Evolutionary conservation across 2,888 invertebrate species (phyloP).

Genomic region (Acrocera orbiculus): DNA sequence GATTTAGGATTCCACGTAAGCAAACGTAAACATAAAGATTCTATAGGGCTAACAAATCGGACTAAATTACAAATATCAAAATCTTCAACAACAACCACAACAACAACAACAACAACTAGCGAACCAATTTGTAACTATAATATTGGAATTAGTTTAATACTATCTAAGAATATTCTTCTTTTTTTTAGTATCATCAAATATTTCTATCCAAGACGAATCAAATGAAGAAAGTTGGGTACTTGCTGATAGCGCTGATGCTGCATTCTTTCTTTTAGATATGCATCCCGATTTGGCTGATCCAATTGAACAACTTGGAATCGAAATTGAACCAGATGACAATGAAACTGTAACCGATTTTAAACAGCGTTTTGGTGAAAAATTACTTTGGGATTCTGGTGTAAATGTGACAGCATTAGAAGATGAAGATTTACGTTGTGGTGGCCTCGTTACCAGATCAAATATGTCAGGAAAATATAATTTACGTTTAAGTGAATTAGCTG

Average conservation of each 20-base stretch:
- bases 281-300: constrained; percentile 59
- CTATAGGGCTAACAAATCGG: too few species aligned
- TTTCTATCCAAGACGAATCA: constrained; percentile 16
- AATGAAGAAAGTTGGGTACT: constrained; percentile 33
- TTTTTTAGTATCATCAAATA: neutral
- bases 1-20: constrained; percentile 39
- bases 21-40: constrained; percentile 32
- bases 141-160: neutral
- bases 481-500: constrained; percentile 40
- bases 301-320: constrained; percentile 56
- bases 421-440: constrained; percentile 57
- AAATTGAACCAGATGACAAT: constrained; percentile 55
- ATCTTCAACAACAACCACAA: constrained; percentile 13
- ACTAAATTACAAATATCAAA: constrained; percentile 23
- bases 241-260: constrained; percentile 29
- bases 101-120: constrained; percentile 7
- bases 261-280: constrained; percentile 48
- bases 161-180: neutral
- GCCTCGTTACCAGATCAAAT: constrained; percentile 48
- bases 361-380: constrained; percentile 48
- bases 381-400: constrained; percentile 46
- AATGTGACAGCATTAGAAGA: constrained; percentile 57
- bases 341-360: constrained; percentile 56
- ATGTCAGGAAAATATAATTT: constrained; percentile 40
- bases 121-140: neutral